Conservation (phyloP, 2,113 vertebrate genomes). For the Spea multiplicata region DNA sequence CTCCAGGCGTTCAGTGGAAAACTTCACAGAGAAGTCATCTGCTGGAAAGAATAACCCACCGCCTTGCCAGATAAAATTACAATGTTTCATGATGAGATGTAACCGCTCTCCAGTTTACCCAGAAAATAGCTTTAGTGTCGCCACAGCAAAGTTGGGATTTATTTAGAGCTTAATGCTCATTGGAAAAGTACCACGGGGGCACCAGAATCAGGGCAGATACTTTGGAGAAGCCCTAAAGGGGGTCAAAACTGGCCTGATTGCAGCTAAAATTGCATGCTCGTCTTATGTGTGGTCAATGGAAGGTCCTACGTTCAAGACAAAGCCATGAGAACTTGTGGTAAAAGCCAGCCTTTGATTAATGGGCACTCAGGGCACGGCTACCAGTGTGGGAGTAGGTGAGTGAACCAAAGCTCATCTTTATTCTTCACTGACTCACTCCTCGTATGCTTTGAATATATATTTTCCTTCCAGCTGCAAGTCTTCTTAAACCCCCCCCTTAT, state of each 20-base stretch:
- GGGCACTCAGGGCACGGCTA: neutral
- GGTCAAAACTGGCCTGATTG: too few relatives aligned
- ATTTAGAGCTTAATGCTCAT: neutral
- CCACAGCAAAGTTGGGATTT: neutral
- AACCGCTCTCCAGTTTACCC: neutral
- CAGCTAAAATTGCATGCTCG: neutral
- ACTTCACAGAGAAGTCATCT: neutral
- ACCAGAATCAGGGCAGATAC: neutral
- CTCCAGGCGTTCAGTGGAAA: neutral
- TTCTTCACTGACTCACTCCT: constrained; percentile 1
- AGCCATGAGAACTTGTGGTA: constrained; percentile 20
- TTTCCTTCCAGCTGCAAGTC: constrained; percentile 14
- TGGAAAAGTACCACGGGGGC: neutral
- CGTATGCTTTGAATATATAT: constrained; percentile 10
- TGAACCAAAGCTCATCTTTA: constrained; percentile 12
- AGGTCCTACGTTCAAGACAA: constrained; percentile 16
- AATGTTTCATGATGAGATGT: constrained; percentile 2
- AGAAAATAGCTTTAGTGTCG: neutral
- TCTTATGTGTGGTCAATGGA: constrained; percentile 16
- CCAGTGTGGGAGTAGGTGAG: constrained; percentile 16
- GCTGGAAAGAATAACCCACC: neutral
- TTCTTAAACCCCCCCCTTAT: neutral
- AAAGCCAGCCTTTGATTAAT: constrained; percentile 13
- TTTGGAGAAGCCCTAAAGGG: neutral
- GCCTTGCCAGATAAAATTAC: constrained; percentile 12